Base-by-base conservation (phyloP, 1,140 invertebrate genomes). In the Micrasema longulum region DNA sequence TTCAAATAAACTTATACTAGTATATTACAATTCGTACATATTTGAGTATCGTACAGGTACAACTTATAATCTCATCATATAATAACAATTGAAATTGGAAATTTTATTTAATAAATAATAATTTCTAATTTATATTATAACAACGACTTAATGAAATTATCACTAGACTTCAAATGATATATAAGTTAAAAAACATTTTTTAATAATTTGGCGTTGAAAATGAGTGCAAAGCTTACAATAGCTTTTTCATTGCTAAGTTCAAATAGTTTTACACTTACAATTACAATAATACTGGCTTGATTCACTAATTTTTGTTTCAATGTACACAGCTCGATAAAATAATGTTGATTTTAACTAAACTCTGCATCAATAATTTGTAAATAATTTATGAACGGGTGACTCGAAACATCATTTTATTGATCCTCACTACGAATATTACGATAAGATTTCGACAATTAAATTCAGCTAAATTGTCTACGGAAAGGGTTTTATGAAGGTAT, bases 221-320 rank as follows among this genome's bases (percentile, higher is more conserved):
- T 45, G 4, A n/a, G 9, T 2, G 16, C 16, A 12, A 14, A 1
- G 2, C 16, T 0, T 43, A 12, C 12, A 38, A 38, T 12, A 38
- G 36, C 5, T 14, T 5, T 45, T 45, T 45, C 12, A 3, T 45
- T 45, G 4, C n/a, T 14, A 4, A 1, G n/a, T 14, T 14, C n/a
- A 6, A 16, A n/a, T 45, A 45, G 43, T 45, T 45, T 14, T 45
- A 45, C 18, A 14, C 18, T 14, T 6, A 14, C 1, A 16, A 6
- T 38, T 36, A 36, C 31, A 35, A 18, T 57, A 57, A 57, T 57
- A 57, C 53, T 57, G 53, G 53, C 53, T 31, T 18, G 20, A 18
- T n/a, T 36, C n/a, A 57, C 53, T 38, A 31, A 18, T 18, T 16
- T 57, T 35, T 35, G 7, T 35, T 35, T 36, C 36, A 14, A 57